Conservation (phyloP, 2,888 invertebrate genomes). For the Ormyrus thymus region DNA sequence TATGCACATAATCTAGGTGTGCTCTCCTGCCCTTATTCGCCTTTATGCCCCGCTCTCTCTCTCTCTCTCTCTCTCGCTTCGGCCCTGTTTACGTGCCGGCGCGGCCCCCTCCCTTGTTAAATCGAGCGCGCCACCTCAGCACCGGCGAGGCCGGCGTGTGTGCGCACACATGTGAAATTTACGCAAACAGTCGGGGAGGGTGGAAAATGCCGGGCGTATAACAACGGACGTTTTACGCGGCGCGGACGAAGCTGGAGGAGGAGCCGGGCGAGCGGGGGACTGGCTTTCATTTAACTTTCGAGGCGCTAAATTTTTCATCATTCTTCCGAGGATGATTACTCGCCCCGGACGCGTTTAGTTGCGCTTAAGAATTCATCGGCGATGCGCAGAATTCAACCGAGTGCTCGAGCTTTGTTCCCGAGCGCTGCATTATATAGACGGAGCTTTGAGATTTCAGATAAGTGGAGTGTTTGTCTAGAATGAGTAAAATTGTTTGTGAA, state of each 20-base stretch:
- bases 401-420: neutral
- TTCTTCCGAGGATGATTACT: conserved; percentile 4
- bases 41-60: conserved; percentile 26
- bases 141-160: neutral
- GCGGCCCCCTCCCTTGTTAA: conserved; percentile 37
- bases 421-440: no score
- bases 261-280: no score
- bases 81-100: conserved; percentile 35
- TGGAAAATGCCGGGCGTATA: conserved; percentile 19
- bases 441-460: no score
- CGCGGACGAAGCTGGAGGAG: conserved; percentile 31
- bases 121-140: conserved; percentile 37
- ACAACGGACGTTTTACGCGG: conserved; percentile 35
- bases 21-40: conserved; percentile 47
- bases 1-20: conserved; percentile 47
- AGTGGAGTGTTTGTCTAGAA: no score
- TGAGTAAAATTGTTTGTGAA: no score
- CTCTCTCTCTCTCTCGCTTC: neutral
- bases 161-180: conserved; percentile 24
- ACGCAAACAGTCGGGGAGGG: conserved; percentile 24
- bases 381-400: conserved; percentile 7
- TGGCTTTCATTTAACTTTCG: conserved; percentile 32
- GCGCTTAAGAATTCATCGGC: conserved; percentile 20
- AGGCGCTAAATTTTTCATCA: conserved; percentile 42
- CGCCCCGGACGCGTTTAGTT: neutral